These are phyloP conservation scores for Dryococelus australis DNA, from an alignment of 2,888 invertebrate genomes.

Conservation along the genomic window DNA sequence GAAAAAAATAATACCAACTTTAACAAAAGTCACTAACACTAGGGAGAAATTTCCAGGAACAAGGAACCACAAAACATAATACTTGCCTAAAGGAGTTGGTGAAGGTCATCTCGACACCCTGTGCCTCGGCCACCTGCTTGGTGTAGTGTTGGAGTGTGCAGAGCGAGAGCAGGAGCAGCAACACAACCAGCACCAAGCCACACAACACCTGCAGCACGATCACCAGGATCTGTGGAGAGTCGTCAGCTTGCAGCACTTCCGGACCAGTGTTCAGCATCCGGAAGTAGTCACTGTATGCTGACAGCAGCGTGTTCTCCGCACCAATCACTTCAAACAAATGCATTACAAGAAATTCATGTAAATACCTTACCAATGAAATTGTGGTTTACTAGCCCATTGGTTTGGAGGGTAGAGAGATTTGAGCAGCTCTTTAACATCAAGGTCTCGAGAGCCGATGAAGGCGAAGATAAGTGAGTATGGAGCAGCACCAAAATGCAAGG, in stretches of 20 bases:
- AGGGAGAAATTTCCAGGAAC: neutral
- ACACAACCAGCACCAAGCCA: conserved; percentile 68
- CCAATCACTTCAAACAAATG: conserved; percentile 60
- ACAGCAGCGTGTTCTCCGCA: conserved; percentile 60
- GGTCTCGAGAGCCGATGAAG: too few species aligned
- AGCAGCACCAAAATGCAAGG: too few species aligned
- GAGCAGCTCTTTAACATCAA: too few species aligned
- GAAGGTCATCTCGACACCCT: conserved; percentile 72
- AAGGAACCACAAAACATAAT: too few species aligned
- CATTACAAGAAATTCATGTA: neutral
- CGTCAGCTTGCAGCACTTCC: conserved; percentile 50
- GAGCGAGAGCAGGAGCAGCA: conserved; percentile 68
- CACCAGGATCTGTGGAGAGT: conserved; percentile 50
- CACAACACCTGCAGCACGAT: conserved; percentile 70
- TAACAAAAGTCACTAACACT: neutral
- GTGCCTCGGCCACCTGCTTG: conserved; percentile 68
- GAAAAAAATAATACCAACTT: conserved; percentile 24
- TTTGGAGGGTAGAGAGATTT: too few species aligned
- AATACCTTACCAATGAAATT: too few species aligned
- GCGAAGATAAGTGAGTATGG: too few species aligned
- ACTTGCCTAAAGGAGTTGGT: conserved; percentile 70
- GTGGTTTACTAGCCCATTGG: too few species aligned
- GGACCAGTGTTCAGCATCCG: conserved; percentile 74
- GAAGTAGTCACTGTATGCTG: conserved; percentile 80
- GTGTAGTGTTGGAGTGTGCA: conserved; percentile 72